phyloP scores from a whole-genome alignment of 2,888 invertebrate species.

The Eumerus sabulonum region DNA sequence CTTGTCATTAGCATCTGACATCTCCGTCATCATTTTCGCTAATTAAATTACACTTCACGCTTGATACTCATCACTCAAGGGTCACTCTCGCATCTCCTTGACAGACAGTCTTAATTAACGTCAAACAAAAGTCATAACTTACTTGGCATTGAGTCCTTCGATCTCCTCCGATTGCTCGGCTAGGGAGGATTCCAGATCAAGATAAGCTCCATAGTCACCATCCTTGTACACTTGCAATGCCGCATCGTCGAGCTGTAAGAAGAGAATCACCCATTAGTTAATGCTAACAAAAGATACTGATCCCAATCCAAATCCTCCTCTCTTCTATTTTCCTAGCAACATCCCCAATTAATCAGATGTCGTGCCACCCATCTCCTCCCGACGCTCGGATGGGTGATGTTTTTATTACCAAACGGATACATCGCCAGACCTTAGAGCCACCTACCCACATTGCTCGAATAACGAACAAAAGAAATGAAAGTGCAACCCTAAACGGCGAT shows the following conservation, averaged over 20 bases:
- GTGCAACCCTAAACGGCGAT: constrained; percentile 66
- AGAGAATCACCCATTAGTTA: constrained; percentile 48
- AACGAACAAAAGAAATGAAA: constrained; percentile 62
- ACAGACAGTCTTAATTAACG: too few relatives aligned
- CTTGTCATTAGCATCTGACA: too few relatives aligned
- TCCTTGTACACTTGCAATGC: constrained; percentile 98
- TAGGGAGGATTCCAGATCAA: constrained; percentile 97
- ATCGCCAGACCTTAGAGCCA: not conserved
- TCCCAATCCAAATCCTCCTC: too few relatives aligned
- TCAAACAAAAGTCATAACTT: constrained; percentile 76
- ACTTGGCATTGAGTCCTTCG: constrained; percentile 97
- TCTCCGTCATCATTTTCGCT: too few relatives aligned
- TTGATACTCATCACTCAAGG: not conserved
- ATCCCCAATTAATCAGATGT: constrained; percentile 66
- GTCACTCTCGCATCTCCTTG: not conserved
- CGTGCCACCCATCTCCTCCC: constrained; percentile 66
- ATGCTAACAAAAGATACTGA: constrained; percentile 44
- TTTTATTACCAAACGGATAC: constrained; percentile 58
- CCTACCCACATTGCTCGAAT: constrained; percentile 33
- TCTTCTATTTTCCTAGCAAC: constrained; percentile 19
- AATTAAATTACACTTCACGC: too few relatives aligned
- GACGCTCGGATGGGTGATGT: constrained; percentile 46
- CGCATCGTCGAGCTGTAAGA: constrained; percentile 96
- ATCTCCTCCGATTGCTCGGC: constrained; percentile 98
- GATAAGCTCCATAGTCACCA: constrained; percentile 97